phyloP scores from a whole-genome alignment of 2,888 invertebrate genomes.

The Dasysyrphus albostriatus region DNA sequence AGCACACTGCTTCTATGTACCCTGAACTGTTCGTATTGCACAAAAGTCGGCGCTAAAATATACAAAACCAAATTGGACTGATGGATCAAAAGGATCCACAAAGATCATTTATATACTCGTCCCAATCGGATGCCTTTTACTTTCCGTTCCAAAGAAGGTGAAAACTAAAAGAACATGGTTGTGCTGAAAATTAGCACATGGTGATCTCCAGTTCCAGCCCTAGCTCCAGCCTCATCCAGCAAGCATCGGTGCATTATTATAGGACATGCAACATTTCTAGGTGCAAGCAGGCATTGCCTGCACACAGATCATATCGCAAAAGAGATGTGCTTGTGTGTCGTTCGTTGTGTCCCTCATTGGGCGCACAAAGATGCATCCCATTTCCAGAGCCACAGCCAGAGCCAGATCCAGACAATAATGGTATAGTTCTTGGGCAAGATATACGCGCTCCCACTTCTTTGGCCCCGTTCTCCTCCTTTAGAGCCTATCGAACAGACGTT shows the following conservation, averaged over 20 bases:
- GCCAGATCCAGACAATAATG: slow-evolving; percentile 47
- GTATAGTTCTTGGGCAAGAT: slow-evolving; percentile 34
- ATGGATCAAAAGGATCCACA: slow-evolving; percentile 59
- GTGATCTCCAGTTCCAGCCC: neutral
- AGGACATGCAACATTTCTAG: slow-evolving; percentile 51
- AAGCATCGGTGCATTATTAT: neutral
- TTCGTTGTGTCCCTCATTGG: slow-evolving; percentile 39
- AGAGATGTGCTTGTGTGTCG: slow-evolving; percentile 32
- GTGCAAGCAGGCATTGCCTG: slow-evolving; percentile 54
- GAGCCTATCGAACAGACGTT: neutral
- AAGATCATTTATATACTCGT: slow-evolving; percentile 1
- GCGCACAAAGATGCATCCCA: slow-evolving; percentile 50
- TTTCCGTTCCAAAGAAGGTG: slow-evolving; percentile 67
- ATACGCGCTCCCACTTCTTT: neutral
- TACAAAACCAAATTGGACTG: slow-evolving; percentile 40
- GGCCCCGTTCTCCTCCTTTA: neutral
- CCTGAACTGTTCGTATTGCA: neutral
- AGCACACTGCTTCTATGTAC: slow-evolving; percentile 15
- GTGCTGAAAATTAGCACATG: slow-evolving; percentile 70
- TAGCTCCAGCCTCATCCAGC: neutral
- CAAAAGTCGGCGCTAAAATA: slow-evolving; percentile 67
- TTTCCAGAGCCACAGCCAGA: slow-evolving; percentile 11
- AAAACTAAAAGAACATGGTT: slow-evolving; percentile 60
- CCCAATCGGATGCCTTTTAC: slow-evolving; percentile 57
- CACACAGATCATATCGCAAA: slow-evolving; percentile 59